phyloP scores from a whole-genome alignment of 2,113 vertebrate genomes.

The Cynoglossus semilaevis region DNA sequence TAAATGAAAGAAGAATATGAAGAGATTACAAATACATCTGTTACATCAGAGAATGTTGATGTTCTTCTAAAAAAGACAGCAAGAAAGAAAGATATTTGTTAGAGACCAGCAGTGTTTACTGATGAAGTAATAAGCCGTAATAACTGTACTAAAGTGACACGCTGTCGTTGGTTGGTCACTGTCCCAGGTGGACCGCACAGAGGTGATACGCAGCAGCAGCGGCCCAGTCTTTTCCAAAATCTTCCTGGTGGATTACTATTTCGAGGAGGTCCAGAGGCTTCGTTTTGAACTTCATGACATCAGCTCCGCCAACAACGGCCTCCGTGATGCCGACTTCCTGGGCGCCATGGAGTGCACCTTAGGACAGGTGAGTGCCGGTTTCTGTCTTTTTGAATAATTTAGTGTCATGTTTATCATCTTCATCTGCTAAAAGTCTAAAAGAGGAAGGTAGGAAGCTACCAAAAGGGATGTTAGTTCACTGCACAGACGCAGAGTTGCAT shows the following conservation, averaged over 20 bases:
- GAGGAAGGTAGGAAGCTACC: background rate
- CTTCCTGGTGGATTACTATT: conserved; percentile 95
- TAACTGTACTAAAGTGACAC: no score
- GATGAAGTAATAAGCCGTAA: no score
- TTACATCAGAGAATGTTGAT: no score
- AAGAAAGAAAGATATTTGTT: no score
- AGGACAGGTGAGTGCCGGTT: conserved; percentile 82
- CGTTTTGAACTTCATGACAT: conserved; percentile 96
- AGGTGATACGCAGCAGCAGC: conserved; percentile 95
- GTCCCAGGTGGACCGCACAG: conserved; percentile 92
- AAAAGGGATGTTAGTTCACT: conserved; percentile 7
- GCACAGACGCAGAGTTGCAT: conserved; percentile 6
- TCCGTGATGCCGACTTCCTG: conserved; percentile 94
- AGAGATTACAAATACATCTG: no score
- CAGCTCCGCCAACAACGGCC: conserved; percentile 92
- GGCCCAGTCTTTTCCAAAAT: conserved; percentile 93
- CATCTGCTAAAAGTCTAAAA: background rate
- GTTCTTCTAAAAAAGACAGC: no score
- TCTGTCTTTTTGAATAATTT: background rate
- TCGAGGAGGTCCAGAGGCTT: conserved; percentile 95
- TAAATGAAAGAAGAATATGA: no score
- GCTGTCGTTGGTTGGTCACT: background rate
- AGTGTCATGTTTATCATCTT: no score
- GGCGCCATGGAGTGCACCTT: conserved; percentile 96
- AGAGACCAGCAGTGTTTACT: no score